phyloP scores from a whole-genome alignment of 2,888 invertebrate species.

The Nemoura dubitans region DNA sequence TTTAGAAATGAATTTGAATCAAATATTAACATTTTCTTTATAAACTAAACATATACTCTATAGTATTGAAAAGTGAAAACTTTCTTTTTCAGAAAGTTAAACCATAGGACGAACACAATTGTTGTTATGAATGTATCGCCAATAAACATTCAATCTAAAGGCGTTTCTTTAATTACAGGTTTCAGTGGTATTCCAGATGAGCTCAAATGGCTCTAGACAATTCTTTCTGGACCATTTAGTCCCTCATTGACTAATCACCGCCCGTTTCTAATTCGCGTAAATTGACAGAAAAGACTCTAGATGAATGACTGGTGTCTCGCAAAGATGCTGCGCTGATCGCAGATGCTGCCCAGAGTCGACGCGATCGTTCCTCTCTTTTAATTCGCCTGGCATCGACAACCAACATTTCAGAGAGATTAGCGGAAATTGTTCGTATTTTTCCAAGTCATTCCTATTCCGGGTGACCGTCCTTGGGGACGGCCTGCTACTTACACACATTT shows the following conservation, averaged over 20 bases:
- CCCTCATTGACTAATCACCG: background rate
- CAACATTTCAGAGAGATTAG: conserved; percentile 1
- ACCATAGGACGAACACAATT: too few relatives aligned
- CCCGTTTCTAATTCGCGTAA: background rate
- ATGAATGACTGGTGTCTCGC: background rate
- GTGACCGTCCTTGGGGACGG: conserved; percentile 16
- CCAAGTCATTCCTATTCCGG: conserved; percentile 22
- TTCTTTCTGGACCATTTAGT: background rate
- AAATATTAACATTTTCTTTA: too few relatives aligned
- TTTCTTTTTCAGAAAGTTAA: too few relatives aligned
- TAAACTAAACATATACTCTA: too few relatives aligned
- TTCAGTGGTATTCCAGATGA: too few relatives aligned
- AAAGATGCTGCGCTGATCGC: background rate
- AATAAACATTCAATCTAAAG: too few relatives aligned
- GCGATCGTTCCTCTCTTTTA: conserved; percentile 27
- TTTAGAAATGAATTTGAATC: too few relatives aligned
- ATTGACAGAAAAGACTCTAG: background rate
- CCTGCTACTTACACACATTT: conserved; percentile 13
- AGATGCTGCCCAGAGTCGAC: background rate
- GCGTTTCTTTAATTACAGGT: too few relatives aligned
- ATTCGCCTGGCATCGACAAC: background rate
- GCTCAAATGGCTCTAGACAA: background rate
- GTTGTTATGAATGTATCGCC: too few relatives aligned
- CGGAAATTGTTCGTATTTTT: conserved; percentile 36
- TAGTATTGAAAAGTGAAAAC: too few relatives aligned